Evolutionary conservation across 2,113 vertebrate species (phyloP).

Genomic region (Xiphorhynchus elegans): DNA sequence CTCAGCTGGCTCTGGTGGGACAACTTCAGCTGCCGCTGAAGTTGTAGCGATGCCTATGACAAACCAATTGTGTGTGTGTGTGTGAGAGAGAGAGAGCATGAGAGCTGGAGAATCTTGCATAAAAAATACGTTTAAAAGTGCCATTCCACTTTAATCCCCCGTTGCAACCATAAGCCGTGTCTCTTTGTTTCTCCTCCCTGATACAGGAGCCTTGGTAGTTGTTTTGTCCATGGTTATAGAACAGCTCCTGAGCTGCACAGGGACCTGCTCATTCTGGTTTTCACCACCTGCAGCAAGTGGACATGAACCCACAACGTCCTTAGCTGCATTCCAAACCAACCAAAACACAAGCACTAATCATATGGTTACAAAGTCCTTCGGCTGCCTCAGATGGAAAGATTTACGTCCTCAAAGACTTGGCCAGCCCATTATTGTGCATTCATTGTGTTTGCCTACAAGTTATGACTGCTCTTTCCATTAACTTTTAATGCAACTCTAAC

Average conservation of each 20-base stretch:
- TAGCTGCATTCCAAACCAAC: constrained; percentile 51
- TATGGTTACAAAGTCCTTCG: constrained; percentile 41
- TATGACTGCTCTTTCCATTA: constrained; percentile 40
- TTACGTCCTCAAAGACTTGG: constrained; percentile 43
- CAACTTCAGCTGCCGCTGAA: neutral
- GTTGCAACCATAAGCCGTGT: neutral
- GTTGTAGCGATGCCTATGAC: neutral
- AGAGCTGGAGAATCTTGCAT: neutral
- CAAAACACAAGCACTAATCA: constrained; percentile 36
- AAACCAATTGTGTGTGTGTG: neutral
- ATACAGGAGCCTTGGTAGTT: neutral
- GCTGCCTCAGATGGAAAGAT: constrained; percentile 44
- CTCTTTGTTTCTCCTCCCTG: neutral
- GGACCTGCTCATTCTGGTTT: constrained; percentile 45
- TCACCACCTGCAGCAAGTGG: constrained; percentile 48
- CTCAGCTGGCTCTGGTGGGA: neutral
- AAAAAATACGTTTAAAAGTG: neutral
- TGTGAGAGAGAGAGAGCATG: neutral
- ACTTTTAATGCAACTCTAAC: constrained; percentile 30
- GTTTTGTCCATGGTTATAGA: neutral
- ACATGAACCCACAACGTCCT: constrained; percentile 30
- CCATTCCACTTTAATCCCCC: neutral
- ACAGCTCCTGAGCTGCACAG: neutral
- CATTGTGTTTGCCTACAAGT: constrained; percentile 60
- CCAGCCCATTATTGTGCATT: constrained; percentile 26